Base-by-base conservation (phyloP, 2,888 invertebrate genomes). In the Brachypterus glaber region DNA sequence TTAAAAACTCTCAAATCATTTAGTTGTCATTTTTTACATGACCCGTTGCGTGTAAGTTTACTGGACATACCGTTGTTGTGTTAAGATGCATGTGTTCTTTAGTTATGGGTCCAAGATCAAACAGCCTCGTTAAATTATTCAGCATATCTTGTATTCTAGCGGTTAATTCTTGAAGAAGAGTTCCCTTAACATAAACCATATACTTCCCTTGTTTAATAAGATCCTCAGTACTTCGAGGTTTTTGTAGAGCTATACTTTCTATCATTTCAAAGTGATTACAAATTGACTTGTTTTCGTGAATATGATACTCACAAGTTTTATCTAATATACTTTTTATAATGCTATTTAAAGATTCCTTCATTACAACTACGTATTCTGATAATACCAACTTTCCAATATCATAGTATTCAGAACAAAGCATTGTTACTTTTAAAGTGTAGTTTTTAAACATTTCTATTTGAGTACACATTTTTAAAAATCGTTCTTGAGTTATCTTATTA, bases 211-310 rank as follows among this genome's bases (percentile, higher is more conserved):
- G 77, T 45, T 81, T 83, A 49, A 92, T 75, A 17, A 93, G 68
- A 53, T 91, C 86, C 50, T 79, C 82, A 0, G 90, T 88, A 25
- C 80, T 81, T 45, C 72, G 72, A 0, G 92, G 91, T 47, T 79
- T 75, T 50, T 76, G 74, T 8, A 82, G 59, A 1, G 88, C 86
- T 46, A 70, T 74, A 18, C 68, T 68, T 50, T 76, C 75, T 37
- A 92, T 77, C 16, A 68, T 68, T 61, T 83, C 77, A 60, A 90
- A 92, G 49, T 76, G 75, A 1, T 67, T 64, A 54, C 83, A 83
- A 45, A 86, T 83, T 16, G 71, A 71, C 31, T 73, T 63, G 61
- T 83, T 82, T 50, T 79, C 77, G 38, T 66, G 68, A 51, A 75
- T 75, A 51, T 84, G 83, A 16, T 72, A 68, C 30, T 68, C 65